Base-by-base conservation (phyloP, 2,113 vertebrate genomes). In the Phylloscopus whistleri region DNA sequence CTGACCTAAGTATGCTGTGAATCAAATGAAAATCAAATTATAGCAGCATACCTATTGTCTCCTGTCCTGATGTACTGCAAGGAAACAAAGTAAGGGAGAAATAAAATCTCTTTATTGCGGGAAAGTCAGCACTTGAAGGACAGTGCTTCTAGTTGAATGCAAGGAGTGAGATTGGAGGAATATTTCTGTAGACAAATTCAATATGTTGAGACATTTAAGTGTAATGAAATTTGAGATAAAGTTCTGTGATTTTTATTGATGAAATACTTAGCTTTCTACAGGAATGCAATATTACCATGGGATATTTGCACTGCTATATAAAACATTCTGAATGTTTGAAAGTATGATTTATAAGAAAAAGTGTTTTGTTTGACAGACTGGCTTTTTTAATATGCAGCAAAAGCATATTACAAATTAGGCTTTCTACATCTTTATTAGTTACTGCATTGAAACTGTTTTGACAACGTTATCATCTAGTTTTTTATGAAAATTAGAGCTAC, bases 21-120 rank as follows among this genome's bases (percentile, higher is more conserved):
- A 97, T 96, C 95, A 95, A 92, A 86, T 24, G 51, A 73, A 93
- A 96, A 93, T 89, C 72, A 93, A 88, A 90, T 94, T 92, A 92
- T 59, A 77, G 72, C 35, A 51, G 76, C 3, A 2, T 88, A 86
- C 74, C 88, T 86, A 12, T 92, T 94, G 94, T 94, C 86, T 92
- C 73, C 35, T 39, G 26, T 41, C 64, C 72, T 95, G 90, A 90
- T 88, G 68, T 86, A 92, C 91, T 67, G 90, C 85, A 77, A 74
- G 60, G 55, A 90, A 92, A 70, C 72, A 35, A 83, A 90, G 31
- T 31, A 88, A 88, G 86, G 77, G 72, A 90, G 79, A 80, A 90
- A 90, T 94, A 95, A 93, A 93, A 91, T 87, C 84, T 80, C 58
- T 68, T 93, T 86, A 90, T 75, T 92, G 86, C 83, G 31, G 60